Evolutionary conservation across 2,888 invertebrate genomes (phyloP).

Genomic region (Sesia apiformis): DNA sequence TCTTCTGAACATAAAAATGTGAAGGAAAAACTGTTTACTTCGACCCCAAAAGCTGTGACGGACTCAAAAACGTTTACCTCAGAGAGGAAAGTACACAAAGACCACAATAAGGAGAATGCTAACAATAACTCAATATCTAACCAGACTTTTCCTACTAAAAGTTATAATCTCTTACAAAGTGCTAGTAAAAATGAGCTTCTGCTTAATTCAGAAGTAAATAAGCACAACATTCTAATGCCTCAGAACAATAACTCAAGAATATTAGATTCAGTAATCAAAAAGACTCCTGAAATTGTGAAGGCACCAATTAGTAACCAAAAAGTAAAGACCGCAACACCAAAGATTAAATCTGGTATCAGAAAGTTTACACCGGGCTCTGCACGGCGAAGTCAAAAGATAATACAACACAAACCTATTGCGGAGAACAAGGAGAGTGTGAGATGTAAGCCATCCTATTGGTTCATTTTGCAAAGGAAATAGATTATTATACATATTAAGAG

Average conservation of each 20-base stretch:
- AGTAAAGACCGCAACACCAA: slow-evolving; percentile 44
- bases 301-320: slow-evolving; percentile 30
- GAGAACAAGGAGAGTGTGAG: slow-evolving; percentile 50
- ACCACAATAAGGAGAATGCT: slow-evolving; percentile 45
- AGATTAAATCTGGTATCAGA: slow-evolving; percentile 53
- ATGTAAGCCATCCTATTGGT: slow-evolving; percentile 33
- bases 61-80: slow-evolving; percentile 33
- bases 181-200: background rate
- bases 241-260: slow-evolving; percentile 26
- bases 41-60: slow-evolving; percentile 29
- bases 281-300: slow-evolving; percentile 39
- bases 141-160: slow-evolving; percentile 33
- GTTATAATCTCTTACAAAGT: slow-evolving; percentile 10
- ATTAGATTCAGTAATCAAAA: slow-evolving; percentile 26
- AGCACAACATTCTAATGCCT: slow-evolving; percentile 28
- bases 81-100: slow-evolving; percentile 34
- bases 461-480: background rate
- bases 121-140: slow-evolving; percentile 25
- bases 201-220: slow-evolving; percentile 30
- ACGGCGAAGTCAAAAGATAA: slow-evolving; percentile 39
- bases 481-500: background rate
- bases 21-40: slow-evolving; percentile 32
- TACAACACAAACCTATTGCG: slow-evolving; percentile 25
- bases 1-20: slow-evolving; percentile 15
- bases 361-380: slow-evolving; percentile 51